Evolutionary conservation across 2,797 vertebrate genomes (phyloP), one percentile per base, ranked within the genome.

Genomic region (Danionella dracula): DNA sequence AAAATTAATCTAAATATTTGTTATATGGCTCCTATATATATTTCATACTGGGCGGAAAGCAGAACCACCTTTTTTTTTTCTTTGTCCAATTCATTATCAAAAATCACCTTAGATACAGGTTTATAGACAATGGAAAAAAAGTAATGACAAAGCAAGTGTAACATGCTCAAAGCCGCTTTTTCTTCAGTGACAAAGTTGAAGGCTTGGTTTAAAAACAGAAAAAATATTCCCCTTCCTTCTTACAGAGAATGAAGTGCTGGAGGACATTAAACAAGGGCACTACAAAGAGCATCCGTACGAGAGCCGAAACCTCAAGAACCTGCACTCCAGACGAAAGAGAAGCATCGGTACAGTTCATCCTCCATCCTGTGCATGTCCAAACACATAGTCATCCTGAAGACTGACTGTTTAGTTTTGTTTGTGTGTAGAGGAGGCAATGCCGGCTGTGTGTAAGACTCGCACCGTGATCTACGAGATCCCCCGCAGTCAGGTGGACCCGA

Each of bases 391-490:
- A n/a, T n/a, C 6, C 3, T 27, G 3, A 27, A 27, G 6, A 27
- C 23, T 27, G 23, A 6, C 23, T 27, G 6, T 35, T 4, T 8
- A 7, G 31, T n/a, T 16, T 8, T 59, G 9, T 55, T 31, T 48
- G 46, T 68, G 49, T 71, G 27, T 59, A 71, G 96, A 99, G 78
- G 96, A 99, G 79, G 96, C 95, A 27, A 77, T 93, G 72, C 94
- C 92, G 0, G 95, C 94, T 0, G 84, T 86, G 73, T 99, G 96
- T 76, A 94, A 94, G 84, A 93, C 94, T 6, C 89, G 94, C 57
- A 95, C 93, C 1, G 89, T 92, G 71, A 92, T 96, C 70, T 95
- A 96, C 0, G 94, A 99, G 91, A 98, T 99, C 79, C 94, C 95
- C 72, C 89, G 95, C 78, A 93, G 93, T 79, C 93, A 94, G 86